Conservation (phyloP, 2,888 invertebrate species). For the Tipula unca region DNA sequence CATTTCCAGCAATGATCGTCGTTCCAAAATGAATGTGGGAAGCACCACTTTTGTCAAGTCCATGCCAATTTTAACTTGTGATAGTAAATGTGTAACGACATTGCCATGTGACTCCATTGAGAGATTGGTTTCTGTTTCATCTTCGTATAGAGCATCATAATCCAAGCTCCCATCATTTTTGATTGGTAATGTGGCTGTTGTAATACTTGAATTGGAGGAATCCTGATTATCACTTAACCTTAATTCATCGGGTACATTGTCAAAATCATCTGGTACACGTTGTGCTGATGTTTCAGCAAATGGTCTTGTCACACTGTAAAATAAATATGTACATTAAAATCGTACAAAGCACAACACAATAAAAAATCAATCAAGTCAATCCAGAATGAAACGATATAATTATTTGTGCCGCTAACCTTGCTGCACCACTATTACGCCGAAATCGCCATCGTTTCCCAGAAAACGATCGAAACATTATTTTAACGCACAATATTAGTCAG, state of each 20-base stretch:
- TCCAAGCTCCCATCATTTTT: constrained; percentile 64
- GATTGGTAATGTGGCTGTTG: constrained; percentile 37
- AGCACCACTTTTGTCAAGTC: constrained; percentile 95
- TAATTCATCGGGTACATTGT: neutral
- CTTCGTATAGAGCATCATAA: constrained; percentile 85
- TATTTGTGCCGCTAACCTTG: neutral
- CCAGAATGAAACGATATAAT: neutral
- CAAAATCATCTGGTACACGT: neutral
- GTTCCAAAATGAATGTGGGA: constrained; percentile 96
- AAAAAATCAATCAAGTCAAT: constrained; percentile 9
- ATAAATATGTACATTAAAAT: neutral
- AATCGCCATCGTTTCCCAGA: constrained; percentile 20
- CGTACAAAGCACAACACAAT: neutral
- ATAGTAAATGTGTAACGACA: constrained; percentile 91
- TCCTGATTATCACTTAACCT: constrained; percentile 26
- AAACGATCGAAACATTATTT: constrained; percentile 20
- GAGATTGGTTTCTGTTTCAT: constrained; percentile 79
- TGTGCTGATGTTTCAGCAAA: constrained; percentile 21
- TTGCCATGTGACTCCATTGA: constrained; percentile 95
- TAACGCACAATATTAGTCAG: neutral
- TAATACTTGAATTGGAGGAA: constrained; percentile 16
- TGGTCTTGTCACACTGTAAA: constrained; percentile 25
- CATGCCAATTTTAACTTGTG: constrained; percentile 99
- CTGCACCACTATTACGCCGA: constrained; percentile 15
- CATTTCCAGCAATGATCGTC: constrained; percentile 97